Base-by-base conservation (phyloP, 2,113 vertebrate species). In the Urocitellus parryii region DNA sequence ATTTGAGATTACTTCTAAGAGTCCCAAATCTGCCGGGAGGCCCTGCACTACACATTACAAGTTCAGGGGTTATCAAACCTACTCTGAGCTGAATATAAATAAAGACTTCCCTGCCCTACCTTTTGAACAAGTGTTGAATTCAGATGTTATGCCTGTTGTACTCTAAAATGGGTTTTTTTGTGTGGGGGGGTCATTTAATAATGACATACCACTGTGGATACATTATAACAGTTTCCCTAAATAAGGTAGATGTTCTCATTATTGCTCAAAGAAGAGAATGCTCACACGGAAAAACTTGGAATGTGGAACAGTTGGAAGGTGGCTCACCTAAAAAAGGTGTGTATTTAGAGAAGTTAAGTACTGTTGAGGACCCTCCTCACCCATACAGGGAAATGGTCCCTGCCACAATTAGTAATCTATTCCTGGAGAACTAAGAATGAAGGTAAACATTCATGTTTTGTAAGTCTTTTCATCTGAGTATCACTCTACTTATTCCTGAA, bases 81-180 rank as follows among this genome's bases (percentile, higher is more conserved):
- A 37, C 61, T 91, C 73, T 95, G 88, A 95, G 73, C 27, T 91
- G 24, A 70, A 10, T 80, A 74, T 72, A 79, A 84, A 61, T 74
- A 56, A 89, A 72, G 5, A n/a, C 53, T 82, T 61, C 4, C 42
- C 5, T 20, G 13, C 42, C 2, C 4, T 45, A 80, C 18, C 34
- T 87, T 94, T 85, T 87, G 2, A 11, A 80, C 48, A 72, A 88
- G 56, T 72, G 45, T 29, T 63, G 14, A 34, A 13, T 91, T 94
- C 77, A 94, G 51, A 48, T 81, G 29, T 80, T 79, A 37, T 45
- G 14, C 32, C 45, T 90, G 1, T 76, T 94, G 37, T 63, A 72
- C 67, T 76, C 25, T 56, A 53, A 53, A n/a, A 83, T 13, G 32
- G 25, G 89, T 76, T 7, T 95, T 91, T 74, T 10, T 29, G 63